Evolutionary conservation across 2,113 vertebrate species (phyloP).

Genomic region (Aplodontia rufa): DNA sequence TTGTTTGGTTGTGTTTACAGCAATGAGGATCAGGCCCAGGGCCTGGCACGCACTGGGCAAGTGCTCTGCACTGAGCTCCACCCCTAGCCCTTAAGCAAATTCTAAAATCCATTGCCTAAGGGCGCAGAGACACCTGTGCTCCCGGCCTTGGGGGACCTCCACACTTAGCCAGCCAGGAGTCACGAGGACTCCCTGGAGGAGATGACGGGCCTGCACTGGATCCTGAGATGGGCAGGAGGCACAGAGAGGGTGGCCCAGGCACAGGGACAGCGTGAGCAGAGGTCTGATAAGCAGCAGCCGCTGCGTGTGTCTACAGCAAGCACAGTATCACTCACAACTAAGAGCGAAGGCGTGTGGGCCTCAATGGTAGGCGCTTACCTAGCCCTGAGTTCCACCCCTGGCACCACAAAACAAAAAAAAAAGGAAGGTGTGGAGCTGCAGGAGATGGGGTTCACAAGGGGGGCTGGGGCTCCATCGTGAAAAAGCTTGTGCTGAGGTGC

Average conservation of each 20-base stretch:
- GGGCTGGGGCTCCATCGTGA: background rate
- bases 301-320: background rate
- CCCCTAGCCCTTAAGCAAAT: background rate
- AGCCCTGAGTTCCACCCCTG: too few species aligned
- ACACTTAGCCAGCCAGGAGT: background rate
- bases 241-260: background rate
- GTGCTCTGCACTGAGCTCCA: background rate
- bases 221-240: background rate
- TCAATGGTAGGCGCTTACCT: too few species aligned
- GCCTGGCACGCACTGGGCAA: too few species aligned
- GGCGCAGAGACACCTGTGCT: background rate
- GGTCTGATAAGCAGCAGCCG: background rate
- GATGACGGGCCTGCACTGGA: background rate
- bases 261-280: background rate
- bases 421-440: background rate
- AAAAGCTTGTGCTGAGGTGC: background rate
- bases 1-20: background rate
- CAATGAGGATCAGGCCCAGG: background rate
- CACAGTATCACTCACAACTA: too few species aligned
- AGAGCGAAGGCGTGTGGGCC: background rate
- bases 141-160: background rate
- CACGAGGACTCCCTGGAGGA: background rate
- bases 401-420: too few species aligned
- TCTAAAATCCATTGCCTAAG: background rate
- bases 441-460: background rate